Conservation (phyloP, 2,113 vertebrate genomes). For the Mesembrinibis cayennensis region DNA sequence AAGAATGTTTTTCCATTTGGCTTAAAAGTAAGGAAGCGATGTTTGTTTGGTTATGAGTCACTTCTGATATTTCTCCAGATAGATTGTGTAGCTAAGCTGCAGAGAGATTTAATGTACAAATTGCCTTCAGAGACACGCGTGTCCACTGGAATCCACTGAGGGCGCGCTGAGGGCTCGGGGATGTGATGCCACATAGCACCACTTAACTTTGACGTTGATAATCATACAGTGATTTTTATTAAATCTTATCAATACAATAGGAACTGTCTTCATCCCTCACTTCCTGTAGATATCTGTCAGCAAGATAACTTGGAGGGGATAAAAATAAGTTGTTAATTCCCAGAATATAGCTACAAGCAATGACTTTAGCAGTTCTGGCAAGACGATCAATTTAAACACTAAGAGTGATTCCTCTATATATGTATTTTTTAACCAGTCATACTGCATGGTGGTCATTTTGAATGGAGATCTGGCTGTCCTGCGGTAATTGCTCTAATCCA, state of each 20-base stretch:
- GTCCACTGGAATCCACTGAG: constrained; percentile 55
- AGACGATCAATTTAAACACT: background rate
- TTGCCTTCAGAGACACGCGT: constrained; percentile 36
- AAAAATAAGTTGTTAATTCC: constrained; percentile 57
- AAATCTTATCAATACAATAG: constrained; percentile 36
- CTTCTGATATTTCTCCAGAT: constrained; percentile 24
- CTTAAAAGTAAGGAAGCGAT: background rate
- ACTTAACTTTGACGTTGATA: constrained; percentile 51
- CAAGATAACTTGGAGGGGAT: constrained; percentile 44
- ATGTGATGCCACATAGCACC: constrained; percentile 9
- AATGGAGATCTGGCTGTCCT: constrained; percentile 5
- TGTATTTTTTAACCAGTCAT: background rate
- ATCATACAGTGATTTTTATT: constrained; percentile 14
- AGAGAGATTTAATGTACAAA: constrained; percentile 34
- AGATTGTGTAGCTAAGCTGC: constrained; percentile 32
- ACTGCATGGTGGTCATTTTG: constrained; percentile 34
- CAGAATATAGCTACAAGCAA: constrained; percentile 41
- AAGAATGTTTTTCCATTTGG: background rate
- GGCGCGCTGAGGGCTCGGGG: background rate
- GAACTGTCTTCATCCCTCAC: constrained; percentile 7
- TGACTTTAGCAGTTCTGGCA: constrained; percentile 25
- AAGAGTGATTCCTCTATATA: background rate
- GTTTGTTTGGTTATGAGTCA: constrained; percentile 39
- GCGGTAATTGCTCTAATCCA: constrained; percentile 59
- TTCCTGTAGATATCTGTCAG: constrained; percentile 57